A percentile compares a stretch with the other conserved stretches of the same genome.
These are phyloP conservation scores for Pseudochirops corinnae DNA, from an alignment of 2,797 vertebrate genomes.

Conservation along the genomic window DNA sequence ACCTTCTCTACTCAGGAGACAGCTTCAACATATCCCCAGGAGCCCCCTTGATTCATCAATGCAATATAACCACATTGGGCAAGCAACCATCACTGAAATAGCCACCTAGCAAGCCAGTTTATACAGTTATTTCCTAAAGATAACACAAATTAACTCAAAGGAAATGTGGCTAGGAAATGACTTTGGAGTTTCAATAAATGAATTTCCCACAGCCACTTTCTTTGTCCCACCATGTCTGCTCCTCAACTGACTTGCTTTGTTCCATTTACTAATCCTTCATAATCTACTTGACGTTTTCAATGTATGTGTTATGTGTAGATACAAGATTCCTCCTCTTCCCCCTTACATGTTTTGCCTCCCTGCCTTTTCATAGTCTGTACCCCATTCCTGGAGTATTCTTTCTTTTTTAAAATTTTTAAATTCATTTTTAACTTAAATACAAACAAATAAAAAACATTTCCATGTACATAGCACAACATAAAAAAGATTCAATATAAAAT, in stretches of 20 bases:
- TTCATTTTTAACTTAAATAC: neutral
- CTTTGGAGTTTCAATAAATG: neutral
- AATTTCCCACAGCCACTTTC: neutral
- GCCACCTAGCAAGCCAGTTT: neutral
- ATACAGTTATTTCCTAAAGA: neutral
- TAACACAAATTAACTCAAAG: neutral
- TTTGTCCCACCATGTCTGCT: neutral
- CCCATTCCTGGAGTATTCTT: neutral
- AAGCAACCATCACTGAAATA: neutral
- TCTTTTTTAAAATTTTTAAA: neutral
- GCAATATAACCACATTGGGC: neutral
- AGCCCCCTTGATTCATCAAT: neutral
- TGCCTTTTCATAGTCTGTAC: neutral
- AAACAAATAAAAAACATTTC: neutral
- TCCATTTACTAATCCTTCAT: neutral
- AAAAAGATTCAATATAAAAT: neutral
- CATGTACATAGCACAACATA: neutral
- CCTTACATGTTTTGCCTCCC: neutral
- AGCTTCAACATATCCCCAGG: neutral
- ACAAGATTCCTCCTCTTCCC: neutral
- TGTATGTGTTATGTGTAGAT: neutral
- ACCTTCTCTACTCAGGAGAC: accelerated
- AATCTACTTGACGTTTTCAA: neutral
- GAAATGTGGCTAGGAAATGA: neutral
- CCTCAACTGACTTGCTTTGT: neutral